Percentiles rank a stretch among this genome's conserved stretches.
Conservation (phyloP, 2,113 vertebrate species). For the Python bivittatus region DNA sequence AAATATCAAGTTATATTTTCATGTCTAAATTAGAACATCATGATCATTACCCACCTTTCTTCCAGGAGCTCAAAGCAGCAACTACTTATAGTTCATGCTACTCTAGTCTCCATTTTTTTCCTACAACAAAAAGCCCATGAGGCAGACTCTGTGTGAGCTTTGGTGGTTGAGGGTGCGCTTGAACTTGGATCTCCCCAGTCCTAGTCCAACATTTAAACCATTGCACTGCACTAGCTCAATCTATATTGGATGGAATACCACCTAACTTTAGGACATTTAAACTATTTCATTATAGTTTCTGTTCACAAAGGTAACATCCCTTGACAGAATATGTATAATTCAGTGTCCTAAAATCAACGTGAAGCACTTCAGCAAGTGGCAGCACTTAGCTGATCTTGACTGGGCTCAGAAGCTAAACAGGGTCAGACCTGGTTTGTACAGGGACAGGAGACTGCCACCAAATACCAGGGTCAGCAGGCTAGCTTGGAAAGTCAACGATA, state of each 20-base stretch:
- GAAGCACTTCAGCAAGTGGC: too few species aligned
- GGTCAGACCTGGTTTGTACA: background rate
- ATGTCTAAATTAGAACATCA: background rate
- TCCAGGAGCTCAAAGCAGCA: background rate
- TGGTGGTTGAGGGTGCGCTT: background rate
- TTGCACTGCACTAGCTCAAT: background rate
- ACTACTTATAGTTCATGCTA: too few species aligned
- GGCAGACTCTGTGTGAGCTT: too few species aligned
- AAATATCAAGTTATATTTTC: constrained; percentile 11
- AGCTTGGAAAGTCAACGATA: background rate
- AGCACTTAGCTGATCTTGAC: background rate
- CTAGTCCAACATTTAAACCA: constrained; percentile 12
- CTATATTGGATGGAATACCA: background rate
- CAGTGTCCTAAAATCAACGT: too few species aligned
- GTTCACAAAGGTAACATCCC: background rate
- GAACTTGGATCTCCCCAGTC: too few species aligned
- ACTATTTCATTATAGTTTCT: background rate
- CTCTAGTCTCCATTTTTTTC: too few species aligned
- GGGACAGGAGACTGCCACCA: background rate
- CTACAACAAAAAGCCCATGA: too few species aligned
- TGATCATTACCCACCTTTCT: background rate
- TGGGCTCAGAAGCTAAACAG: background rate
- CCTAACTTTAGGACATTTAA: background rate
- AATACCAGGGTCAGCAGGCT: background rate
- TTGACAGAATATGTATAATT: background rate